Base-by-base conservation (phyloP, 2,797 vertebrate species). In the Diceros bicornis region DNA sequence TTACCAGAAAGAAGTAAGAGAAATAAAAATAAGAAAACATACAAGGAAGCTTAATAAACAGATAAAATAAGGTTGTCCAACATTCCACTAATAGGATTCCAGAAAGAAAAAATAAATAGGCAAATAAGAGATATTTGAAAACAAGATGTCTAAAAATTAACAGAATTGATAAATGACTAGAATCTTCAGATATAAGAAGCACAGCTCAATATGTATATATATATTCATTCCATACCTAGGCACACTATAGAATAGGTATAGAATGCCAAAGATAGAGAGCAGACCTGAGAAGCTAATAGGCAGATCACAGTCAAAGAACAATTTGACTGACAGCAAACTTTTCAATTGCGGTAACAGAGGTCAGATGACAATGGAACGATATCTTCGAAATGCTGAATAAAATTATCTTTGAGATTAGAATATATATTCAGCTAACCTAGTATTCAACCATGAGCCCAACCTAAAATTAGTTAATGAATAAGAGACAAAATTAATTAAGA, bases 381-480 rank as follows among this genome's bases (percentile, higher is more conserved):
- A 72, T 78, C 25, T 62, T 93, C 64, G 64, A 27, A 79, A 47
- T 85, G 25, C 37, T 94, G 9, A 94, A 59, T 52, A 75, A 75
- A 91, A 87, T 69, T 82, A 69, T 66, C 64, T 71, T 57, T 86
- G 29, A 81, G 7, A 74, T 41, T 87, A 55, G n/a, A 87, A 88
- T 72, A 66, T 92, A 74, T 66, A 64, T 61, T 89, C 25, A 44
- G 47, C 21, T 78, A 85, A 84, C 34, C 55, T 78, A 59, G 13
- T 4, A 78, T 66, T 84, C 78, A 92, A 14, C 55, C 61, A 32
- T 66, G 17, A 78, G 16, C 47, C 57, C 20, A 89, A 78, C 79
- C 37, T 57, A 75, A 86, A 93, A 69, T 94, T n/a, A n/a, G 25
- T 32, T 95, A 84, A 59, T 92, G 55, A 92, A 71, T 89, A 68